Evolutionary conservation across 2,888 invertebrate species (phyloP), one percentile per base, ranked within the genome.

Genomic region (Blomia tropicalis): DNA sequence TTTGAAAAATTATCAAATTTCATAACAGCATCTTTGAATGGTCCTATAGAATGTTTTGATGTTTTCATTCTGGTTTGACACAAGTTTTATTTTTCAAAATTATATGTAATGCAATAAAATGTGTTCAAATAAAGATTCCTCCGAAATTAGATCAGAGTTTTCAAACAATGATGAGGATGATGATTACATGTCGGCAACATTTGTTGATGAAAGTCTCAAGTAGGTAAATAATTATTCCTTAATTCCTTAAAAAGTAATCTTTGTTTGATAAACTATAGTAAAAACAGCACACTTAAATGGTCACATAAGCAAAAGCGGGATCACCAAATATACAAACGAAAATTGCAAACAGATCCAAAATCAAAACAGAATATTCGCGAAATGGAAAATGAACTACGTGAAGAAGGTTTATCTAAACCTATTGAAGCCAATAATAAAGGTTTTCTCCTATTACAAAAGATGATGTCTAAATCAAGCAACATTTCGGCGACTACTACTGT

Each of bases 381-480:
- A 31, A 56, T 56, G 22, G 56, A 56, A 36, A 14, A 32, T 11
- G 36, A 31, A 36, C 14, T 19, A 19, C 2, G 56, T 19, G n/a
- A 56, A 27, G 31, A 27, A 11, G 56, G 32, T 3, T 11, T 56
- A 2, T 19, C n/a, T 2, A 56, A 56, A 56, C 56, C 56, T 14
- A 27, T 56, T 14, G 56, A 56, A 14, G 25, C 56, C 25, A 7
- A 3, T 17, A 56, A 56, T 56, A 56, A 56, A 36, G 56, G 56
- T 2, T 56, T 32, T 36, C 30, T 23, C 14, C 23, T 56, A 31
- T 36, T 56, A 31, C 56, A 56, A 23, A 56, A 56, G 29, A 56
- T 56, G 56, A 56, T 56, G 56, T 19, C 2, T 4, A 56, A 56
- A 5, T 3, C 2, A 4, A 36, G n/a, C 23, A 27, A 3, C 14